These are phyloP conservation scores for Linepithema humile DNA, from an alignment of 1,140 invertebrate species.

Conservation along the genomic window DNA sequence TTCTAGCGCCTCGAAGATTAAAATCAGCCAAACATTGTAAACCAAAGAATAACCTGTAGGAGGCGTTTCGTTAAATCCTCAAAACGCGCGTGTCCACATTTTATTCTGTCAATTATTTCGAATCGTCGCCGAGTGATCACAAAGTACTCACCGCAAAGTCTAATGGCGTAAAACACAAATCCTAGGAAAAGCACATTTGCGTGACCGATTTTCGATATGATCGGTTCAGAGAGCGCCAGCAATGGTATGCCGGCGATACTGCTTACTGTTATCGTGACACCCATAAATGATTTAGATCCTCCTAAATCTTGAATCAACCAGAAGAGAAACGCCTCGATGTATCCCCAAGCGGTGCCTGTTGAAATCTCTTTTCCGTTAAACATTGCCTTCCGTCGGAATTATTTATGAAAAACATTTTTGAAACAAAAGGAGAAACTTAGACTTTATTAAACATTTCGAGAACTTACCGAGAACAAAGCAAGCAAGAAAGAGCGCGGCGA, in stretches of 20 bases:
- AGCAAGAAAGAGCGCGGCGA: constrained; percentile 89
- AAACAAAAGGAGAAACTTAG: not conserved
- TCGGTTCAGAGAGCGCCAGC: constrained; percentile 90
- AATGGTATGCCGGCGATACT: constrained; percentile 91
- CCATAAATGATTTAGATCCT: constrained; percentile 91
- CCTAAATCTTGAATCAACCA: constrained; percentile 93
- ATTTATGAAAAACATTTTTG: not conserved
- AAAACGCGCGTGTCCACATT: not conserved
- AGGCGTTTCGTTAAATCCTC: not conserved
- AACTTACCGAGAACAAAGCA: constrained; percentile 90
- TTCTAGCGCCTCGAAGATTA: constrained; percentile 94
- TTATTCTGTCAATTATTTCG: constrained; percentile 8
- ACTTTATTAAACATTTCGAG: not conserved
- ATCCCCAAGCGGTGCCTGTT: constrained; percentile 92
- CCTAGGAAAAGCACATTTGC: constrained; percentile 93
- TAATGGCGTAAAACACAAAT: constrained; percentile 90
- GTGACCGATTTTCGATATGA: constrained; percentile 91
- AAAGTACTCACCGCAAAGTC: constrained; percentile 88
- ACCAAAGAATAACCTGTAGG: constrained; percentile 91
- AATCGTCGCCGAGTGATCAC: not conserved
- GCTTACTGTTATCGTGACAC: constrained; percentile 92
- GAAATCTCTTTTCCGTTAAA: not conserved
- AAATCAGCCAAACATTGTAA: constrained; percentile 91
- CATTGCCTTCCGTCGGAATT: not conserved
- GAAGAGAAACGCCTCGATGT: constrained; percentile 94